A percentile compares a stretch with the other conserved stretches of the same genome.
Conservation (phyloP, 2,888 invertebrate species). For the Tetragonula carbonaria region DNA sequence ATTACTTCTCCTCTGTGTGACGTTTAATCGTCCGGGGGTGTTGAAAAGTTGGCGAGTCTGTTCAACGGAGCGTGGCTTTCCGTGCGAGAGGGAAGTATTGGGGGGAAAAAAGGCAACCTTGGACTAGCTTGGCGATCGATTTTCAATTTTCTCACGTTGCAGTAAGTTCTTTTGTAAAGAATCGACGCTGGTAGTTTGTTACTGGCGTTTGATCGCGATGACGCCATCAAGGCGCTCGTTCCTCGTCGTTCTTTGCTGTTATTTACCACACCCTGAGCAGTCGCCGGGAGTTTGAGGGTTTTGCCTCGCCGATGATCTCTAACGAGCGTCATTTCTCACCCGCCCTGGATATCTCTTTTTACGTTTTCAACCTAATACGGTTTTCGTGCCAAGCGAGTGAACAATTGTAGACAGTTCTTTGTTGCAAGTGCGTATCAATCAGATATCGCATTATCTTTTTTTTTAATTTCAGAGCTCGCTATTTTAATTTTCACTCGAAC, state of each 20-base stretch:
- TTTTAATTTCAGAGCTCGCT: too few relatives aligned
- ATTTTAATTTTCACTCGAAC: too few relatives aligned
- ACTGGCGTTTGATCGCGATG: conserved; percentile 25
- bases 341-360: background rate
- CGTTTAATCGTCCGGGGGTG: background rate
- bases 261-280: conserved; percentile 10
- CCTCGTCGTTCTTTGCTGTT: conserved; percentile 19
- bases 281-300: background rate
- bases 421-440: too few relatives aligned
- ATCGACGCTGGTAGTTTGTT: conserved; percentile 21
- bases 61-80: background rate
- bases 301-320: background rate
- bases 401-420: background rate
- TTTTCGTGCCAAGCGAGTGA: background rate
- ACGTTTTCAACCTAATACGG: background rate
- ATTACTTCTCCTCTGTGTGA: background rate
- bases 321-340: background rate
- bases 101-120: conserved; percentile 7
- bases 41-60: background rate
- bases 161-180: conserved; percentile 26
- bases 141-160: conserved; percentile 33
- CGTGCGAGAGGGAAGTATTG: background rate
- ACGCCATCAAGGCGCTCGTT: conserved; percentile 8
- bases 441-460: background rate
- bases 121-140: conserved; percentile 24